Evolutionary conservation across 2,888 invertebrate species (phyloP).

Genomic region (Cyaniris semiargus): DNA sequence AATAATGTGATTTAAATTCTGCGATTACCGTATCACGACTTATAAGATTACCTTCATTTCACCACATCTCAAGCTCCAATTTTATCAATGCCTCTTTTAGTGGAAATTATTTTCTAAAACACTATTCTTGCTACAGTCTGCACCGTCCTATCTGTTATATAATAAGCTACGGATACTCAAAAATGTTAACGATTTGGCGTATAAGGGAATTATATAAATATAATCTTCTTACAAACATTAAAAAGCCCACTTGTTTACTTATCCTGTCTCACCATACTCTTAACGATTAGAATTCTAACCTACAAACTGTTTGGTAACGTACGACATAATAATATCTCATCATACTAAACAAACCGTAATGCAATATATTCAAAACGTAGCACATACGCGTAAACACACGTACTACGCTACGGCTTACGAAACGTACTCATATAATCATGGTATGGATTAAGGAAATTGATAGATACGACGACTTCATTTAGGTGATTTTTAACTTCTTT

Average conservation of each 20-base stretch:
- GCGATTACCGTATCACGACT: too few species aligned
- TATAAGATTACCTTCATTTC: too few species aligned
- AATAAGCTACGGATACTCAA: too few species aligned
- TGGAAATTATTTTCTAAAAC: too few species aligned
- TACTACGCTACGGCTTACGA: constrained; percentile 26
- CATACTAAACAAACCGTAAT: constrained; percentile 30
- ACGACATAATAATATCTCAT: constrained; percentile 33
- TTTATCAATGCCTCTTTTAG: too few species aligned
- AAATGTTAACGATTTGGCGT: too few species aligned
- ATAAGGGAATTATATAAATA: too few species aligned
- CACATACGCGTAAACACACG: constrained; percentile 32
- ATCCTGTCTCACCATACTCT: constrained; percentile 22
- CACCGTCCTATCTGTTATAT: too few species aligned
- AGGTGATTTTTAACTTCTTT: neutral
- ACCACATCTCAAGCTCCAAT: too few species aligned
- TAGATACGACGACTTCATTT: neutral
- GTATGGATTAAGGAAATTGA: neutral
- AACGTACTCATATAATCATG: constrained; percentile 12
- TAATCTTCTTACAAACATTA: too few species aligned
- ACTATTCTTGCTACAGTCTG: too few species aligned
- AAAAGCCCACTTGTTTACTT: neutral
- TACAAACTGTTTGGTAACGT: constrained; percentile 18
- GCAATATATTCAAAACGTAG: constrained; percentile 30
- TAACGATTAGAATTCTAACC: constrained; percentile 20
- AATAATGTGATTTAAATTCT: too few species aligned